Conservation (phyloP, 2,113 vertebrate species). For the Leptocoma aspasia region DNA sequence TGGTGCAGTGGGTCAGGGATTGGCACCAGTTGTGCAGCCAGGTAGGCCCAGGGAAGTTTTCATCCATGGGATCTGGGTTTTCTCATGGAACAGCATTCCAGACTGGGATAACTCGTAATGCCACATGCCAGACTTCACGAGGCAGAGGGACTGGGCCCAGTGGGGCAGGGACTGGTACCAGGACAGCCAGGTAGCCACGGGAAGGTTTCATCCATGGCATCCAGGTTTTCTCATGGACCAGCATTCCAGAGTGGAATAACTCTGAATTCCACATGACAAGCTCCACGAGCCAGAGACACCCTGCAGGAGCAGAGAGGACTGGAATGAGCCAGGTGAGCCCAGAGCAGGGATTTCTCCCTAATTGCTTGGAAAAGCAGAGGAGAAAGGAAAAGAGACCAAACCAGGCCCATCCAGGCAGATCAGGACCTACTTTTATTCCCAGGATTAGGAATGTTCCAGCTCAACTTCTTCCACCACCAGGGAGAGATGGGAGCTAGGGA, state of each 20-base stretch:
- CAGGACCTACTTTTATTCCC: background rate
- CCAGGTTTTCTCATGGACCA: background rate
- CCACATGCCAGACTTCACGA: accelerated
- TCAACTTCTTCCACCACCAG: background rate
- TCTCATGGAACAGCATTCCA: background rate
- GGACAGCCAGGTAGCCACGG: too few species aligned
- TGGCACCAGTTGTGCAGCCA: background rate
- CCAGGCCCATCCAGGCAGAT: background rate
- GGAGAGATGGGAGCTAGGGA: background rate
- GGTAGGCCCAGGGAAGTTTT: background rate
- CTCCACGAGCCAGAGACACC: too few species aligned
- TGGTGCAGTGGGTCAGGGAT: too few species aligned
- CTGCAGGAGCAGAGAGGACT: background rate
- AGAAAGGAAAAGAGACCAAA: background rate
- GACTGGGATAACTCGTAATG: background rate
- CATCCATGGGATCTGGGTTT: background rate
- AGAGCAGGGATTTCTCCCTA: background rate
- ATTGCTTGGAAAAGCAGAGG: background rate
- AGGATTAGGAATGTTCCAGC: background rate
- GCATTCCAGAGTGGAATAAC: background rate
- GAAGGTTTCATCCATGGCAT: background rate
- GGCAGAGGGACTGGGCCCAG: background rate
- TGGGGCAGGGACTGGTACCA: background rate
- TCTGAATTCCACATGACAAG: background rate
- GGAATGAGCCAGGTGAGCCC: background rate